A percentile compares a stretch with the other conserved stretches of the same genome.
Conservation (phyloP, 1,140 invertebrate genomes). For the Augochlora pura region DNA sequence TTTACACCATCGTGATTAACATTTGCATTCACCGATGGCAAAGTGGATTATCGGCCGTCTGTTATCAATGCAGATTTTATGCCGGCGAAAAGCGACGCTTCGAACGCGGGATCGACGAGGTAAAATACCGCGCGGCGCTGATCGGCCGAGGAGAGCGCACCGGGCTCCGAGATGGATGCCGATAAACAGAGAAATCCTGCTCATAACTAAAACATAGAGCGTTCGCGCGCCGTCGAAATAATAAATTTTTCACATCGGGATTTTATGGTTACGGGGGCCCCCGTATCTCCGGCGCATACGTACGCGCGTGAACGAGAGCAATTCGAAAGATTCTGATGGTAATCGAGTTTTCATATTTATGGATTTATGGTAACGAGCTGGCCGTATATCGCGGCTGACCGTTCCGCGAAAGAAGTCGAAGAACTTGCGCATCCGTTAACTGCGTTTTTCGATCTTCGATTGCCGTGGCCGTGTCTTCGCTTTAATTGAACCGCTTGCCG, state of each 20-base stretch:
- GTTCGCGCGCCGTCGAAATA: not conserved
- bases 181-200: not conserved
- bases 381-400: not conserved
- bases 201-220: conserved; percentile 2
- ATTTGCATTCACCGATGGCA: no score
- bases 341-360: conserved; percentile 26
- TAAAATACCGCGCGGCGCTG: not conserved
- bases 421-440: not conserved
- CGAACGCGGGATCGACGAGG: not conserved
- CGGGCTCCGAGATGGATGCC: not conserved
- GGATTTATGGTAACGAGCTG: conserved; percentile 18
- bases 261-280: not conserved
- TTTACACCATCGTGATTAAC: no score
- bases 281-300: no score
- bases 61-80: no score
- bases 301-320: not conserved
- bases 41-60: no score
- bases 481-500: not conserved
- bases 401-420: not conserved
- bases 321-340: not conserved
- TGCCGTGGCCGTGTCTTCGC: no score
- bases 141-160: not conserved
- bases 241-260: not conserved
- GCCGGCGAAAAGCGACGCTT: not conserved
- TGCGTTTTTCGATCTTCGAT: not conserved